Evolutionary conservation across 2,888 invertebrate species (phyloP), one percentile per base, ranked within the genome.

Genomic region (Anoplius nigerrimus): DNA sequence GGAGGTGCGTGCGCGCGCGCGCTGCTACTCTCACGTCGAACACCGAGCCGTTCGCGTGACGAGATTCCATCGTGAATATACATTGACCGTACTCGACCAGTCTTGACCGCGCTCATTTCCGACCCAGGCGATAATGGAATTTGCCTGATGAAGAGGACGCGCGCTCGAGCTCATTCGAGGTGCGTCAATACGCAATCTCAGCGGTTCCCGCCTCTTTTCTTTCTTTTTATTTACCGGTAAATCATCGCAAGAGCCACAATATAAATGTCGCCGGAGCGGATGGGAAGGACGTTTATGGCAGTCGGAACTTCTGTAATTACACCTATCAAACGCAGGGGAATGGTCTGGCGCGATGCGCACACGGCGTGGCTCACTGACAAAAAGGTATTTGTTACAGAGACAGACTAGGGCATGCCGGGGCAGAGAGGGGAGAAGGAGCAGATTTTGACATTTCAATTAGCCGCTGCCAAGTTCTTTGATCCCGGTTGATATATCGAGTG

Each of bases 291-390:
- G 63, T 71, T 68, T 58, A 62, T 46, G 52, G 56, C 51, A 42
- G 22, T 18, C 16, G 54, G 43, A 66, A 69, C 58, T 73, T 71
- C 73, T 51, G 66, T 75, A 75, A 76, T 71, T 74, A 70, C 71
- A 70, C 64, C 69, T 64, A 74, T 76, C 74, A 75, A 72, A 71
- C 62, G 71, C 66, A 74, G 66, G 11, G 8, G 48, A 64, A 70
- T 59, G 45, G 56, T 58, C 45, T 22, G 18, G 58, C 42, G 21
- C 52, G 20, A 27, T 62, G 55, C 66, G 57, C 51, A 61, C 53
- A 5, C 57, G 51, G 54, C 54, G 63, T 61, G 65, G 66, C 20
- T 62, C 24, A 60, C 11, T 15, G 21, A 57, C 63, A 60, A 66
- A 71, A 71, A 70, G 45, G 18, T 43, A 34, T 27, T 57, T 18